Base-by-base conservation (phyloP, 2,113 vertebrate genomes). In the Castor canadensis region DNA sequence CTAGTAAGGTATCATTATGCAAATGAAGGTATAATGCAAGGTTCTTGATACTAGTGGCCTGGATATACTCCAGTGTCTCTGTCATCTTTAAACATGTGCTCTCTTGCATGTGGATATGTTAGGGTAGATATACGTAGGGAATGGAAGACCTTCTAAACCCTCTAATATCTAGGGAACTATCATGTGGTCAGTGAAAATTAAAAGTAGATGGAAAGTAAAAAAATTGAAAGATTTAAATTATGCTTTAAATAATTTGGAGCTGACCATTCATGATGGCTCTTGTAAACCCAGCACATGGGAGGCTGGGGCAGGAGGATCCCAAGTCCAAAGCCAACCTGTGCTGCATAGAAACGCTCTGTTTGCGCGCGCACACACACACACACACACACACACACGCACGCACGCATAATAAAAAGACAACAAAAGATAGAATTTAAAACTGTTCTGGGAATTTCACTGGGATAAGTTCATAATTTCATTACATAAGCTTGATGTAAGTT, bases 1-100 rank as follows among this genome's bases (percentile, higher is more conserved):
- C 43, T 66, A 90, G 69, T 73, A 93, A 95, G 89, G 81, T 96
- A 91, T 95, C 89, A 94, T 95, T 96, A 97, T 96, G 85, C 86
- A 96, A 97, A 96, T 91, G 3, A 16, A 86, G 69, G 56, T 73
- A 54, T 86, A 95, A 96, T 91, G 49, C 24, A 9, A 84, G 87
- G 83, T 56, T 94, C 76, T 56, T 82, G 79, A 83, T 28, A 69
- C 67, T 60, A 45, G 89, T 5, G 92, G 89, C 89, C 92, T 96
- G 93, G 76, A 89, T 73, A 12, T 6, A 28, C 12, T 75, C 73
- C 62, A 93, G 82, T 54, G 26, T 32, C 81, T 84, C 66, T 83
- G 85, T 91, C 82, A 69, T 88, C 79, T 93, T 94, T 91, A 83
- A 87, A 93, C 67, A 76, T 52, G 88, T 0, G 12, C 19, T 38